These are phyloP conservation scores for Saturnia japonica DNA, from an alignment of 2,888 invertebrate genomes.

Conservation along the genomic window DNA sequence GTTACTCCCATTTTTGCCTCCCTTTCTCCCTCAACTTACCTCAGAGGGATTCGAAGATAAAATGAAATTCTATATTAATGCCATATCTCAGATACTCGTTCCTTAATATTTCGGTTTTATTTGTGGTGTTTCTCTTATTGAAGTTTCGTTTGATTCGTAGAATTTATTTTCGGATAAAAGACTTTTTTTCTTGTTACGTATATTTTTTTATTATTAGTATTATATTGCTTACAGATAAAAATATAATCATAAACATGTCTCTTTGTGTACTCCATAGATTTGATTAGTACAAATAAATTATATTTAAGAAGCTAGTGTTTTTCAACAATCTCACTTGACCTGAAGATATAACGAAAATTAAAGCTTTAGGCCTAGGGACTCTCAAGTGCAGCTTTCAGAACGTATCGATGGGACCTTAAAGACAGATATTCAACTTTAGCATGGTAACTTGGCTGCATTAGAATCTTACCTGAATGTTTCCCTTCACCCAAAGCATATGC, in stretches of 20 bases:
- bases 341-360: background rate
- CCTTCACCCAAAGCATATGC: no score
- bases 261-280: no score
- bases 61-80: conserved; percentile 36
- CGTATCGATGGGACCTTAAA: background rate
- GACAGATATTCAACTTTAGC: background rate
- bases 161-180: background rate
- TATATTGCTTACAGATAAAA: background rate
- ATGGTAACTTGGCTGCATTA: background rate
- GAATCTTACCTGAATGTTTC: no score
- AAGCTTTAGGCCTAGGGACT: background rate
- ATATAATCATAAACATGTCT: no score
- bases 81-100: conserved; percentile 24
- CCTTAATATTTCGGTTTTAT: conserved; percentile 30
- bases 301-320: background rate
- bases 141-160: conserved; percentile 4
- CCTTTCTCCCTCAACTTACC: conserved; percentile 2
- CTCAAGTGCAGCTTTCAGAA: background rate
- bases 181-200: no score
- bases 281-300: background rate
- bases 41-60: conserved; percentile 15
- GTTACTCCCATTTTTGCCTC: background rate
- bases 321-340: no score
- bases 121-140: conserved; percentile 15
- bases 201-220: background rate